Evolutionary conservation across 2,113 vertebrate species (phyloP), one percentile per base, ranked within the genome.

Genomic region (Campylorhamphus procurvoides): DNA sequence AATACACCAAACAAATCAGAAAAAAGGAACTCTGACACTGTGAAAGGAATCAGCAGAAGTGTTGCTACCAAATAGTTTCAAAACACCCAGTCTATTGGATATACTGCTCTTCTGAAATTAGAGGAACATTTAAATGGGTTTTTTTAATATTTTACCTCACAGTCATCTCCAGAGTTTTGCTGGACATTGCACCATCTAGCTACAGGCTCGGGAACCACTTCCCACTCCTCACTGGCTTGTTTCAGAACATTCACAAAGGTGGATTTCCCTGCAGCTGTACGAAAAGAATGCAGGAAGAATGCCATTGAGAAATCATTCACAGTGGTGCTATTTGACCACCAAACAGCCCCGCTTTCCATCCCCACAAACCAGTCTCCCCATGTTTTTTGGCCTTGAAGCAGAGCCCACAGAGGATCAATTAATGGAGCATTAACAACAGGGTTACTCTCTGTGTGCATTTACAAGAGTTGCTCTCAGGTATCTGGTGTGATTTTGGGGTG

Each of bases 131-230:
- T 18, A 9, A 50, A 8, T 13, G 37, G 37, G 33, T 5, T 0
- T 8, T 9, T 11, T 5, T 3, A 15, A 4, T 52, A 15, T 49
- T 77, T 90, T 98, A 99, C 99, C 99, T 99, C 98, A 84, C 97
- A 98, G 6, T 99, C 98, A 17, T 96, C 94, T 68, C 99, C 98
- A 83, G 98, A 98, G 27, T 98, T 98, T 46, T 96, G 95, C 76
- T 99, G 98, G 31, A 99, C 98, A 40, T 99, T 99, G 98, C 99
- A 99, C 99, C 99, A 99, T 23, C 98, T 98, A 89, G 98, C 99
- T 95, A 99, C 97, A 3, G 99, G 99, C 86, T 99, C 99, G 1
- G 98, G 98, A 89, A 99, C 99, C 31, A 99, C 98, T 28, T 99
- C 99, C 99, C 99, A 99, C 8, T 99, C 99, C 29, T 97, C 85